Evolutionary conservation across 1,140 invertebrate species (phyloP).

Genomic region (Lordiphosa clarofinis): DNA sequence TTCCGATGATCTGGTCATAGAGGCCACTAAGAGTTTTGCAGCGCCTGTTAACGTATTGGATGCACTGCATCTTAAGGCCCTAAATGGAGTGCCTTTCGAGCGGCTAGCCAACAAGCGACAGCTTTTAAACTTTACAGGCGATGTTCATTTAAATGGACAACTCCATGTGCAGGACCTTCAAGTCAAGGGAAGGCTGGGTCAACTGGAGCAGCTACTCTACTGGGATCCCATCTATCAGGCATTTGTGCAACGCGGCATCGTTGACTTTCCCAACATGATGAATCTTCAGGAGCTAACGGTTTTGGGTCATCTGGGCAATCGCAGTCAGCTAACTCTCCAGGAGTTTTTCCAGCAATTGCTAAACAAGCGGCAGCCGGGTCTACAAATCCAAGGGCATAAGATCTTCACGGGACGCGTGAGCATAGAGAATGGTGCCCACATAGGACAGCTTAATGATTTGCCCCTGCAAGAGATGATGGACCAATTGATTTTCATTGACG

Average conservation of each 20-base stretch:
- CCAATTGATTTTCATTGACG: conserved; percentile 42
- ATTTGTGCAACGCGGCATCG: conserved; percentile 41
- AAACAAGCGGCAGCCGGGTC: conserved; percentile 27
- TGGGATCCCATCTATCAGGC: conserved; percentile 25
- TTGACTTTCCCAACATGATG: conserved; percentile 7
- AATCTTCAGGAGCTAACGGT: conserved; percentile 46
- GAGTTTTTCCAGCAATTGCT: conserved; percentile 54
- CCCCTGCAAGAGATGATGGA: conserved; percentile 31
- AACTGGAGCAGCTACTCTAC: conserved; percentile 27
- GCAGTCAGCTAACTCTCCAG: conserved; percentile 23
- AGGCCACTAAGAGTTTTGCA: conserved; percentile 59
- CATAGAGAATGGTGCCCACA: conserved; percentile 36
- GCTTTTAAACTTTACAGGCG: conserved; percentile 30
- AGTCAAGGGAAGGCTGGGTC: conserved; percentile 7
- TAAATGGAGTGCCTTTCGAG: conserved; percentile 58
- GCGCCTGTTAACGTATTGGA: conserved; percentile 16
- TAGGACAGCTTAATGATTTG: conserved; percentile 42
- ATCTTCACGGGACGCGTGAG: conserved; percentile 59
- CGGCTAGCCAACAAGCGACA: conserved; percentile 42
- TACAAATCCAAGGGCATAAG: conserved; percentile 30
- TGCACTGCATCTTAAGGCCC: conserved; percentile 29
- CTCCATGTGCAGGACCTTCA: conserved; percentile 36
- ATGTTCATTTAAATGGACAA: conserved; percentile 38
- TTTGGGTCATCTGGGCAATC: conserved; percentile 43
- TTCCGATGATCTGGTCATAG: conserved; percentile 31